Percentiles rank a stretch among this genome's conserved stretches.
Conservation (phyloP, 2,113 vertebrate species). For the Helogale parvula region DNA sequence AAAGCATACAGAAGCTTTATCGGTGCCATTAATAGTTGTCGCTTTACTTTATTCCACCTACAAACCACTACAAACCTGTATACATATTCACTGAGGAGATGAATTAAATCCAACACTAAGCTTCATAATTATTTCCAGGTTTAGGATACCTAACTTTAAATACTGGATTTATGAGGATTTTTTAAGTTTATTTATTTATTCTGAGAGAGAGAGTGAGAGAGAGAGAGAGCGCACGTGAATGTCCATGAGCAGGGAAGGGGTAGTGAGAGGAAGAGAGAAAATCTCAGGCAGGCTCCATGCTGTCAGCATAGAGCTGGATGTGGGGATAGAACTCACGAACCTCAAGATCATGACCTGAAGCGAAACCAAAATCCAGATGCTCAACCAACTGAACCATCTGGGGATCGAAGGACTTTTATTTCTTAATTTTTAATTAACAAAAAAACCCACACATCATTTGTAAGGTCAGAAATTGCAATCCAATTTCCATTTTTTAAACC, state of each 20-base stretch:
- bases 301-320: no score
- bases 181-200: no score
- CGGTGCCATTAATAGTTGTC: background rate
- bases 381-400: no score
- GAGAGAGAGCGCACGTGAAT: no score
- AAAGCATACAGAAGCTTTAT: background rate
- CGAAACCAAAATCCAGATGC: no score
- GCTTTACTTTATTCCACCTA: background rate
- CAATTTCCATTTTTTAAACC: slow-evolving; percentile 33
- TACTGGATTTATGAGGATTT: background rate
- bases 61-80: background rate
- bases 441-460: background rate
- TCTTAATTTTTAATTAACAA: slow-evolving; percentile 1
- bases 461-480: background rate
- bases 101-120: slow-evolving; percentile 28
- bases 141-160: slow-evolving; percentile 22
- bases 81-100: background rate
- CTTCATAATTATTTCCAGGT: background rate
- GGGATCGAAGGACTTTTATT: background rate
- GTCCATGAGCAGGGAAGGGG: no score
- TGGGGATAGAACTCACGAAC: no score
- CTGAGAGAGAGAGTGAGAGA: no score
- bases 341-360: no score
- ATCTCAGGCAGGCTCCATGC: no score
- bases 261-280: no score